These are phyloP conservation scores for Spheniscus humboldti DNA, from an alignment of 2,797 vertebrate genomes.

Conservation along the genomic window DNA sequence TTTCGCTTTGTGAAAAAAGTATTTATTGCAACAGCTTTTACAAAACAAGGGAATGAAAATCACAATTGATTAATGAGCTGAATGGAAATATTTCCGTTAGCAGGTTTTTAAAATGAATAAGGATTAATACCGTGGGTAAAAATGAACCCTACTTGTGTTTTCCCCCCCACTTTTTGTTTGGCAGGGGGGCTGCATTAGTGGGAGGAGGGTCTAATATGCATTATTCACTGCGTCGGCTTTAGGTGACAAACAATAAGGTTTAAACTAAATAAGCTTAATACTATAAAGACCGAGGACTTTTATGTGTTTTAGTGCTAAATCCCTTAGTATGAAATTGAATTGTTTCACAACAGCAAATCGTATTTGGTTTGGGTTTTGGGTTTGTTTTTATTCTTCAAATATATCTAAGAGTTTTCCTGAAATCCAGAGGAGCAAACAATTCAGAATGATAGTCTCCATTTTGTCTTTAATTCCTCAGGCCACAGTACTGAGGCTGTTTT, in stretches of 20 bases:
- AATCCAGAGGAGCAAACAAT: constrained; percentile 35
- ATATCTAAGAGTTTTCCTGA: not conserved
- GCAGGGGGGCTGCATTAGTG: not conserved
- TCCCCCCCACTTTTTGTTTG: not conserved
- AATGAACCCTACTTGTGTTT: constrained; percentile 38
- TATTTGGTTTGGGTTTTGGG: constrained; percentile 14
- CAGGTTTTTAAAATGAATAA: constrained; percentile 84
- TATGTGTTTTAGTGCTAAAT: not conserved
- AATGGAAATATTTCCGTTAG: constrained; percentile 89
- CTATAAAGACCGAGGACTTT: constrained; percentile 43
- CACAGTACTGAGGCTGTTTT: constrained; percentile 23
- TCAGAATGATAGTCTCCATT: constrained; percentile 43
- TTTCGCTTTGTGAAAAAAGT: constrained; percentile 90
- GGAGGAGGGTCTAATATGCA: not conserved
- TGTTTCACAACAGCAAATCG: constrained; percentile 54
- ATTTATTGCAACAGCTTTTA: constrained; percentile 91
- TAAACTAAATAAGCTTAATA: constrained; percentile 35
- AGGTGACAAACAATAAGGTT: constrained; percentile 44
- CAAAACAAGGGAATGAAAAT: constrained; percentile 92
- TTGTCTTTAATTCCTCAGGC: constrained; percentile 50
- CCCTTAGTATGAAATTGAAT: constrained; percentile 4
- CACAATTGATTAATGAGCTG: constrained; percentile 96
- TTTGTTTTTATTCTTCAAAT: constrained; percentile 44
- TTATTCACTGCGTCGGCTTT: constrained; percentile 51
- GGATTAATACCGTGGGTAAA: constrained; percentile 70